Percentiles rank a stretch among this genome's conserved stretches.
phyloP scores from a whole-genome alignment of 2,888 invertebrate genomes.

The Aproaerema taeniolella region DNA sequence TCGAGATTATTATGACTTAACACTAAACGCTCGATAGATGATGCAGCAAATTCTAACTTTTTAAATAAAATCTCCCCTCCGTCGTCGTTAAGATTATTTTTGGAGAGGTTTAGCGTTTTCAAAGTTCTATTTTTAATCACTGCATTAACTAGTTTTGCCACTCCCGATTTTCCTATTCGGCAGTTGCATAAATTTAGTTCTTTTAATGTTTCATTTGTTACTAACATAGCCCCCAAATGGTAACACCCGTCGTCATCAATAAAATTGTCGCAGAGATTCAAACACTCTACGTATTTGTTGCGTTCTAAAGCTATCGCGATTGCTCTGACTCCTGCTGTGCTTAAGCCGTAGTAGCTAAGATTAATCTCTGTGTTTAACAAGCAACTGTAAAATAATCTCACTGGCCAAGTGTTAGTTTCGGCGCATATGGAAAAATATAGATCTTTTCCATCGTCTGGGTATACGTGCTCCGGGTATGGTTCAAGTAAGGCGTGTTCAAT shows the following conservation, averaged over 20 bases:
- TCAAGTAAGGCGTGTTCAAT: constrained; percentile 31
- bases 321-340: constrained; percentile 24
- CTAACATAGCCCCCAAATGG: constrained; percentile 34
- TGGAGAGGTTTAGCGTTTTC: constrained; percentile 25
- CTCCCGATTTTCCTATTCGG: constrained; percentile 30
- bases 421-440: constrained; percentile 36
- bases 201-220: constrained; percentile 25
- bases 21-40: constrained; percentile 31
- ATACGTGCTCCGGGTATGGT: constrained; percentile 16
- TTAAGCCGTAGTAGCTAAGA: constrained; percentile 35
- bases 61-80: constrained; percentile 27
- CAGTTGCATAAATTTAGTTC: constrained; percentile 33
- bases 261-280: constrained; percentile 36
- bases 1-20: constrained; percentile 37
- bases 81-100: constrained; percentile 27
- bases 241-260: constrained; percentile 32
- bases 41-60: no score
- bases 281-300: constrained; percentile 27
- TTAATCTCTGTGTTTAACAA: constrained; percentile 31
- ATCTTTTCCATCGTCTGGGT: constrained; percentile 24
- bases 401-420: constrained; percentile 30
- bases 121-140: constrained; percentile 26
- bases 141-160: constrained; percentile 22
- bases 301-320: constrained; percentile 26
- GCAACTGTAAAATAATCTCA: constrained; percentile 31